Conservation (phyloP, 2,797 vertebrate species). For the Melanotaenia trifasciata region DNA sequence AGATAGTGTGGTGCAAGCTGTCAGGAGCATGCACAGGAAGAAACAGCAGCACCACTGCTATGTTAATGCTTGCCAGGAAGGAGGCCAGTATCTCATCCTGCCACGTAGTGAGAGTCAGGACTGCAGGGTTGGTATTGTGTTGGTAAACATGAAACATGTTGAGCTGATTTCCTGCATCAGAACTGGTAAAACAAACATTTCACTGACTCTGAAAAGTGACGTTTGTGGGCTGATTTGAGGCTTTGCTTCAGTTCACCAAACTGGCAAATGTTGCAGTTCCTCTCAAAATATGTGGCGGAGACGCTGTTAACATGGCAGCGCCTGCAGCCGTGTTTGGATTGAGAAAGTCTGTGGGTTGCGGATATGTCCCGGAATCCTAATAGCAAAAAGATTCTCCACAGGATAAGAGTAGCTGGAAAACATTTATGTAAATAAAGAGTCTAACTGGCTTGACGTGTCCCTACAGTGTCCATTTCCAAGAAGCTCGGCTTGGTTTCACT, state of each 20-base stretch:
- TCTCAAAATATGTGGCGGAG: constrained; percentile 42
- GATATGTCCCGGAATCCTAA: constrained; percentile 38
- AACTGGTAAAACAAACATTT: constrained; percentile 64
- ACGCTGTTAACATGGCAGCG: constrained; percentile 51
- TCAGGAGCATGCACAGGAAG: constrained; percentile 35
- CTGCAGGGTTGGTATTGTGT: constrained; percentile 36
- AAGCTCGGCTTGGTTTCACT: constrained; percentile 20
- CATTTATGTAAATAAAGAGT: constrained; percentile 23
- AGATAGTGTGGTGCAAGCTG: constrained; percentile 56
- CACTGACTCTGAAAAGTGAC: constrained; percentile 33
- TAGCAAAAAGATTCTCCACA: constrained; percentile 27
- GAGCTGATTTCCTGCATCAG: constrained; percentile 40
- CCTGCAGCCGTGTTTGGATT: constrained; percentile 32
- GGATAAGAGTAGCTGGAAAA: constrained; percentile 31
- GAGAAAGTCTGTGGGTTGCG: constrained; percentile 34
- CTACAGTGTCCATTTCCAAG: constrained; percentile 3
- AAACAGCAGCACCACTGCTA: constrained; percentile 26
- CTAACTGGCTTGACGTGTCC: constrained; percentile 3
- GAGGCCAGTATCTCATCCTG: constrained; percentile 31
- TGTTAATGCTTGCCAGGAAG: constrained; percentile 26
- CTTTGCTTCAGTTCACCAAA: constrained; percentile 52
- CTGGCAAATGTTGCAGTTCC: constrained; percentile 48
- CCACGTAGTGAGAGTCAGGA: constrained; percentile 27
- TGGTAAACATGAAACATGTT: constrained; percentile 51
- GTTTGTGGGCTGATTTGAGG: constrained; percentile 33